Evolutionary conservation across 1,140 invertebrate species (phyloP).

Genomic region (Aradophagus sp.): DNA sequence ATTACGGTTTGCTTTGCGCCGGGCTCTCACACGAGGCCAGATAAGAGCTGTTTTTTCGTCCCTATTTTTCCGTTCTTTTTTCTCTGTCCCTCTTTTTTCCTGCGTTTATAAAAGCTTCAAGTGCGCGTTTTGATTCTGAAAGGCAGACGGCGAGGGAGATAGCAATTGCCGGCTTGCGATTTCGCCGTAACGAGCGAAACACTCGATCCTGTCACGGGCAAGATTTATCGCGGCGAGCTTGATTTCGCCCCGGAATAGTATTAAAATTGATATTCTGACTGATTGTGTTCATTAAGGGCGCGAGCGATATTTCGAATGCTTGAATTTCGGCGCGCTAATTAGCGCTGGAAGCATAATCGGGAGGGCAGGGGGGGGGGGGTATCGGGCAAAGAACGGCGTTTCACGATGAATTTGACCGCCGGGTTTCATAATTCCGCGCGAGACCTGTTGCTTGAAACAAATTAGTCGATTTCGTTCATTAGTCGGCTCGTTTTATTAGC

Average conservation of each 20-base stretch:
- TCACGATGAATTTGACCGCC: too few species aligned
- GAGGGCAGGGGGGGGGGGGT: too few species aligned
- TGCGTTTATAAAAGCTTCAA: conserved; percentile 48
- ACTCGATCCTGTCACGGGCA: conserved; percentile 43
- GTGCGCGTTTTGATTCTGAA: conserved; percentile 49
- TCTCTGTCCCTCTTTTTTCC: too few species aligned
- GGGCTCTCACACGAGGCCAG: conserved; percentile 37
- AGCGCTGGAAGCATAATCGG: too few species aligned
- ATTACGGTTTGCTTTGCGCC: conserved; percentile 40
- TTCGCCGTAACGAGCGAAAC: conserved; percentile 49
- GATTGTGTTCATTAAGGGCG: conserved; percentile 35
- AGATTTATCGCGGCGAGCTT: conserved; percentile 38
- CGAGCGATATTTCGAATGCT: too few species aligned
- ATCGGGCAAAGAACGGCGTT: too few species aligned
- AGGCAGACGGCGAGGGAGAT: conserved; percentile 54
- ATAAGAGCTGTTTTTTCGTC: conserved; percentile 48
- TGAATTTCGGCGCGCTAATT: too few species aligned
- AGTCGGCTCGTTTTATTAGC: conserved; percentile 1
- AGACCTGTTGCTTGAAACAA: conserved; percentile 38
- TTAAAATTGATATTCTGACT: conserved; percentile 36
- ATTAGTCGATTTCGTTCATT: conserved; percentile 32
- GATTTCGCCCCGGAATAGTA: conserved; percentile 20
- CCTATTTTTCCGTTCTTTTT: too few species aligned
- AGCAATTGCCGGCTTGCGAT: conserved; percentile 51
- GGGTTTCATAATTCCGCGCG: too few species aligned